Evolutionary conservation across 1,140 invertebrate species (phyloP), one percentile per base, ranked within the genome.

Genomic region (Tetranychus urticae): DNA sequence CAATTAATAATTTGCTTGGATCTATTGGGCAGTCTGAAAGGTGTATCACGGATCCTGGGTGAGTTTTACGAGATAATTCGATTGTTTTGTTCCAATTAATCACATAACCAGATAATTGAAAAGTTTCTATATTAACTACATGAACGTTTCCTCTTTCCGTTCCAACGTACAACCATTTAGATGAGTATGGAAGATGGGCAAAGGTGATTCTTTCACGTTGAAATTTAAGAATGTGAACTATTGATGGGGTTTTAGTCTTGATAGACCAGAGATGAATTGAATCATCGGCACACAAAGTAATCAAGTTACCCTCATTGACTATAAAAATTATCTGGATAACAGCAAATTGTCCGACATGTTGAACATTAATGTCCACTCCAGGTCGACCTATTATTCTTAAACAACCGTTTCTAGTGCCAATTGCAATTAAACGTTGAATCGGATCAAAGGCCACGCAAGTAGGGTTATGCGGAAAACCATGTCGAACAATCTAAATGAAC

Each of bases 11-110:
- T 80, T 93, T 94, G 76, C 84, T 91, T 66, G 87, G 79, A 76
- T 97, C 91, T 70, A 87, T 77, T 65, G 91, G 90, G 77, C 90
- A 91, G 77, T 96, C 92, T 77, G 86, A 88, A 69, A 96, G 80
- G 75, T 92, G 88, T 67, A 96, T 83, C 65, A 96, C 85, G 64
- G 86, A 77, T 62, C 92, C 92, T 60, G 92, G 92, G 78, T 94
- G 90, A 65, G 85, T 92, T 76, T 87, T 88, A 71, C 88, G 80
- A 70, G 83, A 86, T 91, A 97, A 78, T 84, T 97, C 94, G 73
- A 98, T 98, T 67, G 92, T 89, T 79, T 99, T 99, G 79, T 99
- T 98, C 94, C 94, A 99, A 79, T 97, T 97, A 76, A 98, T 94
- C 72, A 96, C 81, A 77, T 99, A 98, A 65, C 92, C 92, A 69